Evolutionary conservation across 1,140 invertebrate species (phyloP).

Genomic region (Aphis gossypii): DNA sequence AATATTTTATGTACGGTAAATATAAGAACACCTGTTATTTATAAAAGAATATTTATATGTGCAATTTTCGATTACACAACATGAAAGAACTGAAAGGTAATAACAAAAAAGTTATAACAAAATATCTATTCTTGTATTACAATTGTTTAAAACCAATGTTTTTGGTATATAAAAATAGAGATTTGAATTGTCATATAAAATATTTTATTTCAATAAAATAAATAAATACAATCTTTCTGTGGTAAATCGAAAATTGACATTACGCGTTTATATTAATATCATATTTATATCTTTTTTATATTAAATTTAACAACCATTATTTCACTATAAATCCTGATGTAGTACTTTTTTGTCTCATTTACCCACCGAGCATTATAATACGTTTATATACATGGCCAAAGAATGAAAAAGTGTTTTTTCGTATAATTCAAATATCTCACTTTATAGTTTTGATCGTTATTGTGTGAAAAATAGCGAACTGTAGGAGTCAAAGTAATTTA

Average conservation of each 20-base stretch:
- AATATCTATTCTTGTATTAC: background rate
- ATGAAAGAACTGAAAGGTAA: background rate
- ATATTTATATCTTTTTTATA: background rate
- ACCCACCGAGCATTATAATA: background rate
- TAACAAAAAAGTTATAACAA: background rate
- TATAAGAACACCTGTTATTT: background rate
- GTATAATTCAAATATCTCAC: background rate
- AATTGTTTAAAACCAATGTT: background rate
- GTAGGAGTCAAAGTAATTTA: background rate
- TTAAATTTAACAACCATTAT: background rate
- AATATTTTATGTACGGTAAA: background rate
- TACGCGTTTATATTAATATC: background rate
- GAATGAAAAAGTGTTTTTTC: background rate
- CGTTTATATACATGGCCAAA: background rate
- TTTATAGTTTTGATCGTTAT: background rate
- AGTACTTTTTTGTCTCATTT: background rate
- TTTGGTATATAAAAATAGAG: background rate
- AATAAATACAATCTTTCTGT: background rate
- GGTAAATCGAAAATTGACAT: conserved; percentile 11
- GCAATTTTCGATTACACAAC: background rate
- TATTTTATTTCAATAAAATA: background rate
- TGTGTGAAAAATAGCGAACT: background rate
- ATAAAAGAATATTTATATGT: background rate
- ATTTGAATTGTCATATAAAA: background rate
- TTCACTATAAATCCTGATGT: background rate